Evolutionary conservation across 2,888 invertebrate genomes (phyloP), one percentile per base, ranked within the genome.

Genomic region (Epistrophella euchroma): DNA sequence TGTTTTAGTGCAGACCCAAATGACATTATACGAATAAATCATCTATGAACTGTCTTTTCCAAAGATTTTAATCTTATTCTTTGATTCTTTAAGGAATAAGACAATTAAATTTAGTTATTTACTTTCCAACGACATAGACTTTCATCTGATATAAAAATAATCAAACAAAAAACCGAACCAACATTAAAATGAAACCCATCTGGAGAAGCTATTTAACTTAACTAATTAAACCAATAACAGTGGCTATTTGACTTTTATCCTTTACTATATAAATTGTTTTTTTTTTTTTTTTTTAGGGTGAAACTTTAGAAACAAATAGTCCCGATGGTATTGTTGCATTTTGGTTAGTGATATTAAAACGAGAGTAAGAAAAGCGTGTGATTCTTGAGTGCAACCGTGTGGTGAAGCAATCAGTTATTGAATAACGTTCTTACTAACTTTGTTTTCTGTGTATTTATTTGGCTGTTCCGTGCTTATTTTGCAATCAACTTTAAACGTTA

Each of bases 221-320:
- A 55, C 32, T 55, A 55, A 55, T 55, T 55, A 55, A 55, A 55
- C 55, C 55, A 55, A n/a, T 32, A 32, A 32, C 2, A 15, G 55
- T 7, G 7, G 55, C 55, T 28, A n/a, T 55, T 28, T n/a, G 9
- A 32, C 10, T 55, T 28, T 6, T 28, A 28, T 55, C 28, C 28
- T 55, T 25, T 9, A 15, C 25, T 25, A 0, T 32, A 15, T 50
- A 50, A 50, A 52, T 25, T 52, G 52, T 55, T 55, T 28, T 28
- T 28, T 3, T 50, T 52, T n/a, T 9, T 3, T 25, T 2, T 28
- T 5, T 7, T 1, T 19, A 45, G 19, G 47, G 19, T 47, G 11
- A 47, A 0, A 19, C 19, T 47, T 47, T 4, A 47, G 17, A 17
- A 10, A 47, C 1, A 47, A 11, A 47, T 47, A 47, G 47, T 47